These are phyloP conservation scores for Troilus luridus DNA, from an alignment of 2,888 invertebrate genomes.

Conservation along the genomic window DNA sequence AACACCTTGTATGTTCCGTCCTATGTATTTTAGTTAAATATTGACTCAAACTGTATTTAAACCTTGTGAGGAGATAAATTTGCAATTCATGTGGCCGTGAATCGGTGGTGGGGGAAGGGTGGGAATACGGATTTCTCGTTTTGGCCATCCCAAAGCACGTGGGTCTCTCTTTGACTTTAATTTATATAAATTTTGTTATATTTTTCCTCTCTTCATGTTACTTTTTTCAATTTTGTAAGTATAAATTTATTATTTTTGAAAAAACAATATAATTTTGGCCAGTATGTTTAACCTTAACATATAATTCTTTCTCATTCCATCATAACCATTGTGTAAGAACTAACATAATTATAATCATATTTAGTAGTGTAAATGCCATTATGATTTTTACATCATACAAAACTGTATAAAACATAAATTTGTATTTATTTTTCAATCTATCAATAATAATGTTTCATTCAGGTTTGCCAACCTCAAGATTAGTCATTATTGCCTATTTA, in stretches of 20 bases:
- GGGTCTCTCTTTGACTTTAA: not conserved
- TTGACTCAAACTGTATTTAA: not conserved
- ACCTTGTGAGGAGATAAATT: slow-evolving; percentile 39
- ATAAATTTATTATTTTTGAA: not conserved
- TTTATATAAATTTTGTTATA: not conserved
- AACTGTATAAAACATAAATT: not conserved
- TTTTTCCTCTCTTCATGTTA: not conserved
- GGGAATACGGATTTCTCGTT: slow-evolving; percentile 25
- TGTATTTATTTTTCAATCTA: not conserved
- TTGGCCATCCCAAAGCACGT: slow-evolving; percentile 27
- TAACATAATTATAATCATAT: no score
- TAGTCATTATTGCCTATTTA: not conserved
- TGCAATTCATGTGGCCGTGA: slow-evolving; percentile 30
- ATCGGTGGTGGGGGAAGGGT: slow-evolving; percentile 44
- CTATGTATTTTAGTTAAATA: not conserved
- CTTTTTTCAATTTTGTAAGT: not conserved
- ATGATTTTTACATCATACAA: no score
- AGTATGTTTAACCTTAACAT: not conserved
- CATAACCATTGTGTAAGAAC: not conserved
- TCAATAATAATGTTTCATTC: not conserved
- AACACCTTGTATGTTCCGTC: not conserved
- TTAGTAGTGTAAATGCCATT: no score
- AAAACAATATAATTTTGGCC: not conserved
- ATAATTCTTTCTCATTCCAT: not conserved
- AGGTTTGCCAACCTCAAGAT: not conserved